Evolutionary conservation across 2,113 vertebrate species (phyloP).

Genomic region (Myanophis thanlyinensis): DNA sequence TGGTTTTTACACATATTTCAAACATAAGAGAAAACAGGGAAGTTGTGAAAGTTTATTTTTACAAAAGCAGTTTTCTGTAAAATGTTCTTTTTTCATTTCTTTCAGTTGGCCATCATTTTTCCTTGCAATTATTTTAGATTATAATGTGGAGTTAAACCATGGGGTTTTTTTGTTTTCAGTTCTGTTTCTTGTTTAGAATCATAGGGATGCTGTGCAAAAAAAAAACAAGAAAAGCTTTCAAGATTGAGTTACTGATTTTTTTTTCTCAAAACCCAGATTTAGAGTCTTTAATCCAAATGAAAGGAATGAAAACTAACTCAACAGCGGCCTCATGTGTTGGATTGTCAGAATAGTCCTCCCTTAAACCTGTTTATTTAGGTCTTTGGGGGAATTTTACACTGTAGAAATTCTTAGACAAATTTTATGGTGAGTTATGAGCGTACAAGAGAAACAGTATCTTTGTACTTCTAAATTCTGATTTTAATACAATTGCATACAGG

Average conservation of each 20-base stretch:
- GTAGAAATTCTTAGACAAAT: background rate
- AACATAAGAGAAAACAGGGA: background rate
- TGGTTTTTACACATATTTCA: background rate
- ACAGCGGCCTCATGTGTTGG: slow-evolving; percentile 64
- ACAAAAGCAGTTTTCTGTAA: background rate
- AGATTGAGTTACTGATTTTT: background rate
- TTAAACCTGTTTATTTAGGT: background rate
- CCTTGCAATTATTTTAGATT: slow-evolving; percentile 9
- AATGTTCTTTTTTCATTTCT: slow-evolving; percentile 1
- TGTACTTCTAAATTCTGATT: background rate
- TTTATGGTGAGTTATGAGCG: background rate
- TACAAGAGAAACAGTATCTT: background rate
- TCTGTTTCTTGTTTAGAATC: slow-evolving; percentile 28
- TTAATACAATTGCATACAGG: background rate
- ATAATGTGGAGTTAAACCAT: slow-evolving; percentile 42
- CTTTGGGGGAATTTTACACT: background rate
- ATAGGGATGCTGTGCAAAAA: slow-evolving; percentile 26
- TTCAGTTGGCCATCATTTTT: slow-evolving; percentile 28
- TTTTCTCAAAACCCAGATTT: background rate
- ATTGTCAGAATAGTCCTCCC: slow-evolving; percentile 24
- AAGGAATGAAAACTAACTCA: slow-evolving; percentile 56
- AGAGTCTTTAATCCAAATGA: slow-evolving; percentile 30
- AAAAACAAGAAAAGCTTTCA: slow-evolving; percentile 24
- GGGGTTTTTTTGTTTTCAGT: slow-evolving; percentile 29
- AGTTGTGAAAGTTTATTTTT: background rate